phyloP scores from a whole-genome alignment of 2,888 invertebrate genomes.

The Nezara viridula region DNA sequence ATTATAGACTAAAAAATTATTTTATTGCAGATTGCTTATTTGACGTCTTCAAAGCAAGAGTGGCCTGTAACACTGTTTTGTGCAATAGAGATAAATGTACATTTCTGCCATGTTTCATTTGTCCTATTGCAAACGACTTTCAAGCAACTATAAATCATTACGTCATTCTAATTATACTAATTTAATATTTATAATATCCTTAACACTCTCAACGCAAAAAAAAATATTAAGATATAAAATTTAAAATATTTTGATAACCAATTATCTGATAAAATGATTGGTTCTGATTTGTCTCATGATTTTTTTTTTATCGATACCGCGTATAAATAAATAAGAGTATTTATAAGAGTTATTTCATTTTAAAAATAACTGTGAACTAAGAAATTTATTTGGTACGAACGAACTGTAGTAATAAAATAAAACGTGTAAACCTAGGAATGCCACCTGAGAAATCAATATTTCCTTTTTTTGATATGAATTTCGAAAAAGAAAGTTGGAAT shows the following conservation, averaged over 20 bases:
- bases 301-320: too few relatives aligned
- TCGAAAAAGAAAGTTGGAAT: conserved; percentile 35
- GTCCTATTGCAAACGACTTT: background rate
- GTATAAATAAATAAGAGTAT: too few relatives aligned
- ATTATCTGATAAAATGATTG: too few relatives aligned
- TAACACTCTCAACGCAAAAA: too few relatives aligned
- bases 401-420: background rate
- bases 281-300: too few relatives aligned
- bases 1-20: background rate
- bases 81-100: background rate
- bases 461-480: conserved; percentile 8
- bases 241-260: too few relatives aligned
- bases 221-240: too few relatives aligned
- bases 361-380: background rate
- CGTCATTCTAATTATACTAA: too few relatives aligned
- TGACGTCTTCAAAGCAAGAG: background rate
- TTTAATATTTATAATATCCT: too few relatives aligned
- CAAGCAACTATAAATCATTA: too few relatives aligned
- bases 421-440: background rate
- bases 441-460: background rate
- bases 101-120: background rate
- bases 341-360: too few relatives aligned
- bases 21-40: background rate
- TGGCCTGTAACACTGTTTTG: background rate
- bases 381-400: background rate